These are phyloP conservation scores for Decapterus maruadsi DNA, from an alignment of 2,797 vertebrate species.

Conservation along the genomic window DNA sequence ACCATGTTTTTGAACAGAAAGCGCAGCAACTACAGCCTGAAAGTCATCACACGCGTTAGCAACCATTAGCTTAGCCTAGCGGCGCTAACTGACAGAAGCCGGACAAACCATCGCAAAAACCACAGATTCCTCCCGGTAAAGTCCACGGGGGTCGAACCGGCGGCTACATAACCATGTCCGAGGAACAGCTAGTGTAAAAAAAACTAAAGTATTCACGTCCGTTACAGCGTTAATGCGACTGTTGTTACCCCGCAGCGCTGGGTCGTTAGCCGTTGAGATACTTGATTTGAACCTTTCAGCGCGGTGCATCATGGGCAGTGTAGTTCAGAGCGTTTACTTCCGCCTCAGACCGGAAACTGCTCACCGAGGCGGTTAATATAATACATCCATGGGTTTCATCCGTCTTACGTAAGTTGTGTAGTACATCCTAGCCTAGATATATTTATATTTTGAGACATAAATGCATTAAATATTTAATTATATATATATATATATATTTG, in stretches of 20 bases:
- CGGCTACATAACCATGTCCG: neutral
- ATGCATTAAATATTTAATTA: too few species aligned
- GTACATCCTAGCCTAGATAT: too few species aligned
- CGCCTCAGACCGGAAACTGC: too few species aligned
- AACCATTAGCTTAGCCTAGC: conserved; percentile 61
- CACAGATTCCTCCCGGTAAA: neutral
- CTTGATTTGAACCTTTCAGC: neutral
- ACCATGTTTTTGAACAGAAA: neutral
- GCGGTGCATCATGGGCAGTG: conserved; percentile 69
- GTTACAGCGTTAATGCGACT: neutral
- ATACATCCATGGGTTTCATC: too few species aligned
- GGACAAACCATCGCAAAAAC: conserved; percentile 29
- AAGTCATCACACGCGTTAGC: conserved; percentile 43
- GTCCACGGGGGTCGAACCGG: accelerated
- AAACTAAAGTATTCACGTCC: too few species aligned
- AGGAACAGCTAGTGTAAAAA: accelerated
- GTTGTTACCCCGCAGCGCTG: neutral
- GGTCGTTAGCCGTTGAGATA: conserved; percentile 48
- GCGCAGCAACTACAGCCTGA: neutral
- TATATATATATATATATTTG: too few species aligned
- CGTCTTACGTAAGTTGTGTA: too few species aligned
- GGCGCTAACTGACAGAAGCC: conserved; percentile 48
- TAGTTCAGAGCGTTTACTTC: conserved; percentile 38
- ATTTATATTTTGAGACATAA: too few species aligned
- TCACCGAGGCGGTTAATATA: too few species aligned